Evolutionary conservation across 2,113 vertebrate species (phyloP).

Genomic region (Pagrus major): DNA sequence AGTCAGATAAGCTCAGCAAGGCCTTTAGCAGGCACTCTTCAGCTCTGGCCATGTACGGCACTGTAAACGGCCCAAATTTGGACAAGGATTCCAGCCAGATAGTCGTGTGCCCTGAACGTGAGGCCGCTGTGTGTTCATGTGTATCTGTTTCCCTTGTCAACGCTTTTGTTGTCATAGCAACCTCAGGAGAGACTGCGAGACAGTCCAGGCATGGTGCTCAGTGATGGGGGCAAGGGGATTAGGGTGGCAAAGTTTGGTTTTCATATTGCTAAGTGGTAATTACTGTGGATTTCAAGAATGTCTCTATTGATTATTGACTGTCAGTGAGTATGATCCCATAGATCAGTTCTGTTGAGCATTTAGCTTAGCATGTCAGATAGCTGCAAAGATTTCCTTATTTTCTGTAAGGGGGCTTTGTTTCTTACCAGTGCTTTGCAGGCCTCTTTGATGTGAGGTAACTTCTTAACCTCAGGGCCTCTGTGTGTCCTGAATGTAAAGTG

Average conservation of each 20-base stretch:
- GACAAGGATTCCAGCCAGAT: conserved; percentile 91
- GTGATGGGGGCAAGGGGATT: background rate
- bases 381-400: background rate
- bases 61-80: conserved; percentile 90
- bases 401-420: background rate
- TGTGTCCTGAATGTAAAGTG: conserved; percentile 23
- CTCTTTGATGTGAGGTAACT: conserved; percentile 8
- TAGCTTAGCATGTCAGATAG: background rate
- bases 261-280: conserved; percentile 12
- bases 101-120: conserved; percentile 89
- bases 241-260: background rate
- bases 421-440: conserved; percentile 4
- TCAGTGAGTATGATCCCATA: background rate
- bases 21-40: conserved; percentile 74
- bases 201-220: conserved; percentile 39
- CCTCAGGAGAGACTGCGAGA: conserved; percentile 51
- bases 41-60: conserved; percentile 82
- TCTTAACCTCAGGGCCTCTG: background rate
- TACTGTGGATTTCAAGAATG: conserved; percentile 9
- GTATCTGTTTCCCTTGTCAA: conserved; percentile 70
- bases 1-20: conserved; percentile 81
- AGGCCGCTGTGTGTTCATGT: conserved; percentile 75
- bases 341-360: background rate
- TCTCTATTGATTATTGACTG: background rate
- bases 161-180: conserved; percentile 77